Evolutionary conservation across 1,140 invertebrate species (phyloP), one percentile per base, ranked within the genome.

Genomic region (Xylocopa sonorina): DNA sequence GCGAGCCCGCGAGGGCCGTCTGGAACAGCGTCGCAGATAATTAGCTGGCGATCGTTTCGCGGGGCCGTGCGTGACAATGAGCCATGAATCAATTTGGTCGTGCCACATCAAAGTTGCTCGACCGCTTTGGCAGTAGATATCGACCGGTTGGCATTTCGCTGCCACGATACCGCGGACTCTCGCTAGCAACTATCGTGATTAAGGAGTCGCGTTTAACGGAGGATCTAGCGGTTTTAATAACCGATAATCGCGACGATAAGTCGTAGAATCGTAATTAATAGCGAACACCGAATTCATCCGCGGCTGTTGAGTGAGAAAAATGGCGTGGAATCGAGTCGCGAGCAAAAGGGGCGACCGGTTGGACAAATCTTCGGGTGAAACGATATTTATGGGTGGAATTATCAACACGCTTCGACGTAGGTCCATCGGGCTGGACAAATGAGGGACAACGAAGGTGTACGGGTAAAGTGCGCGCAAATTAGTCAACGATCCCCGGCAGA

Each of bases 381-480:
- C 32, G n/a, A 29, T 29, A 82, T 63, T 67, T 72, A 58, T 60
- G 9, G 16, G n/a, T 0, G 43, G 60, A 27, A 82, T 46, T 34
- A 79, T 83, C 58, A 2, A 43, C 48, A 18, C 21, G 32, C 51
- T 57, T 74, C 55, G 57, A 84, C 50, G 72, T 62, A 76, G 73
- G 63, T 71, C 72, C 62, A 63, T 68, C 50, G 41, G 9, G 46
- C 5, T 53, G 12, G 53, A 86, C 76, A 78, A 78, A 83, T 58
- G 64, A 29, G 53, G 48, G 63, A 80, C 80, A 77, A 74, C 41
- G 46, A 51, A 71, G 18, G 21, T 24, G 64, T 24, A 48, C 41
- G 32, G 16, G 75, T 81, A 86, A 82, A 83, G 63, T 67, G 80
- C 76, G 81, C 72, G 82, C 82, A 88, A 91, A 91, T 91, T 90